A percentile compares a stretch with the other conserved stretches of the same genome.
These are phyloP conservation scores for Agrochola litura DNA, from an alignment of 2,888 invertebrate species.

Conservation along the genomic window DNA sequence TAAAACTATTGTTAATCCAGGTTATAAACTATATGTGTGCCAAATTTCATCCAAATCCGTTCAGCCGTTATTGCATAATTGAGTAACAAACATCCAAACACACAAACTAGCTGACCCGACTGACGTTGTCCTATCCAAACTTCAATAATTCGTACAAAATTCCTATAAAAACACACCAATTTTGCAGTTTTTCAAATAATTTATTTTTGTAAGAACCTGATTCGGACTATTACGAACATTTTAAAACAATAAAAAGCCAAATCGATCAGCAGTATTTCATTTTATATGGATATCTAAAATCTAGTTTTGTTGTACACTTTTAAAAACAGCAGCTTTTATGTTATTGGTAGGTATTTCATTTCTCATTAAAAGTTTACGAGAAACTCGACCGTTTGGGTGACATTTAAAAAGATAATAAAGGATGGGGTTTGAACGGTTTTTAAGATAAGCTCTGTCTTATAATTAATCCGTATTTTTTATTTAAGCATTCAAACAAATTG, in stretches of 20 bases:
- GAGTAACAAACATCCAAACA: no score
- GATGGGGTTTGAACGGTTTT: slow-evolving; percentile 43
- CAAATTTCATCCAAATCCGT: no score
- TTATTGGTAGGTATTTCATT: slow-evolving; percentile 26
- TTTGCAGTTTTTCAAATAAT: no score
- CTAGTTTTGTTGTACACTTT: neutral
- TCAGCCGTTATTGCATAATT: no score
- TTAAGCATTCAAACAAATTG: slow-evolving; percentile 13
- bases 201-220: neutral
- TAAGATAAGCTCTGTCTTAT: slow-evolving; percentile 30
- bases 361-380: slow-evolving; percentile 58
- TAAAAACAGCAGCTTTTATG: slow-evolving; percentile 5
- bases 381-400: slow-evolving; percentile 36
- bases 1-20: no score
- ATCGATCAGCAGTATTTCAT: no score
- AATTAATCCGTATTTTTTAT: slow-evolving; percentile 24
- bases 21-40: no score
- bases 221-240: neutral
- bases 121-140: no score
- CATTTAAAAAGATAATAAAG: slow-evolving; percentile 37
- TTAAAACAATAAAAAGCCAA: no score
- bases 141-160: no score
- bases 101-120: no score
- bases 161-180: no score
- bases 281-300: neutral